Conservation (phyloP, 2,888 invertebrate species). For the Tiliacea aurago region DNA sequence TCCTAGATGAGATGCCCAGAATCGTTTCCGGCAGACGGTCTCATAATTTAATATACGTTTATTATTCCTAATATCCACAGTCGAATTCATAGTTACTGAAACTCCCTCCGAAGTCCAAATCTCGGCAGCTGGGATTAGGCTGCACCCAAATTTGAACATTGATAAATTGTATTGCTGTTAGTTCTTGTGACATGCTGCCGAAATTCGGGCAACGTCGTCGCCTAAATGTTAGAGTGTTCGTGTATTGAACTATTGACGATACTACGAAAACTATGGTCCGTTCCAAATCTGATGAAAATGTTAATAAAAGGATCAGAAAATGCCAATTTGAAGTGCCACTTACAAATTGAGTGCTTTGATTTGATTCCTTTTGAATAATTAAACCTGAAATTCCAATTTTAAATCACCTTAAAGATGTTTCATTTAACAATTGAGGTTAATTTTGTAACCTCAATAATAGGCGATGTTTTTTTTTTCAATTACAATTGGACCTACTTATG, state of each 20-base stretch:
- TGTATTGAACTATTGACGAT: conserved; percentile 2
- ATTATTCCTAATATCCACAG: conserved; percentile 20
- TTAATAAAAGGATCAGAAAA: background rate
- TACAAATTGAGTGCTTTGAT: background rate
- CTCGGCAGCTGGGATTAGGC: conserved; percentile 37
- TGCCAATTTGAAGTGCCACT: background rate
- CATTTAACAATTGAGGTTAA: too few species aligned
- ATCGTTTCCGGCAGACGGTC: conserved; percentile 8
- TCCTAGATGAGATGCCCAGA: background rate
- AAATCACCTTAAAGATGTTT: background rate
- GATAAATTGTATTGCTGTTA: conserved; percentile 50
- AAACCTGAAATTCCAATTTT: background rate
- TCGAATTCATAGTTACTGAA: conserved; percentile 23
- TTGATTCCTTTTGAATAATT: background rate
- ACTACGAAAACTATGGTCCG: too few species aligned
- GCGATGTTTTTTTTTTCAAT: too few species aligned
- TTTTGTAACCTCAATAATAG: too few species aligned
- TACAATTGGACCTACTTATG: too few species aligned
- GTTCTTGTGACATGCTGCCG: conserved; percentile 34
- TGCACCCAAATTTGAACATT: conserved; percentile 40
- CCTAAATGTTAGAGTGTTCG: background rate
- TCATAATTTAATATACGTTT: conserved; percentile 21
- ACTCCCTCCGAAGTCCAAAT: conserved; percentile 23
- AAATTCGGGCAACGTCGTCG: conserved; percentile 18
- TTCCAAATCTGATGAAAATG: background rate